phyloP scores from a whole-genome alignment of 2,797 vertebrate species.

The Pseudotriccus pelzelni region DNA sequence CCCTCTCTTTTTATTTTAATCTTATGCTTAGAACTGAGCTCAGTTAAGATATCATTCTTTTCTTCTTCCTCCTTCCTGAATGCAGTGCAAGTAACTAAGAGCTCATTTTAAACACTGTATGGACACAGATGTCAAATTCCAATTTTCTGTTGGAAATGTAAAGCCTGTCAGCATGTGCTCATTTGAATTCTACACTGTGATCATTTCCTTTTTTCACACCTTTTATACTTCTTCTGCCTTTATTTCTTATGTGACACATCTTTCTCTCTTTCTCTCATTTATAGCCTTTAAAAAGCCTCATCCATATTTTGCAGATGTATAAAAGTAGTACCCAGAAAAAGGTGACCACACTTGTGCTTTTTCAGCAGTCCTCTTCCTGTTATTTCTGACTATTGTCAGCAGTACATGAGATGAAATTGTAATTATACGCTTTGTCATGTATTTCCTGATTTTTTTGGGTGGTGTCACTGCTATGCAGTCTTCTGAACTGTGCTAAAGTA shows the following conservation, averaged over 20 bases:
- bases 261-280: neutral
- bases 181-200: neutral
- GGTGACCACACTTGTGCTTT: neutral
- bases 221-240: neutral
- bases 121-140: neutral
- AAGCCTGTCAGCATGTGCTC: neutral
- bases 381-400: neutral
- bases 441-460: conserved; percentile 21
- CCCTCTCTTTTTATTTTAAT: neutral
- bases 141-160: neutral
- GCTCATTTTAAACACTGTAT: neutral
- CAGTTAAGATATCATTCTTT: neutral
- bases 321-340: neutral
- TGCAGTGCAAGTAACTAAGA: neutral
- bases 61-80: neutral
- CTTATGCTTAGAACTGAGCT: neutral
- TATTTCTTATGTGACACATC: neutral
- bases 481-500: neutral
- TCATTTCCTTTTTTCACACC: neutral
- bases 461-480: neutral
- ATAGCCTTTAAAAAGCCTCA: neutral
- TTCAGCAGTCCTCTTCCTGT: conserved; percentile 32
- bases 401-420: neutral
- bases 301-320: neutral
- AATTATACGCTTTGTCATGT: neutral